Evolutionary conservation across 2,888 invertebrate genomes (phyloP).

Genomic region (Saturnia pavonia): DNA sequence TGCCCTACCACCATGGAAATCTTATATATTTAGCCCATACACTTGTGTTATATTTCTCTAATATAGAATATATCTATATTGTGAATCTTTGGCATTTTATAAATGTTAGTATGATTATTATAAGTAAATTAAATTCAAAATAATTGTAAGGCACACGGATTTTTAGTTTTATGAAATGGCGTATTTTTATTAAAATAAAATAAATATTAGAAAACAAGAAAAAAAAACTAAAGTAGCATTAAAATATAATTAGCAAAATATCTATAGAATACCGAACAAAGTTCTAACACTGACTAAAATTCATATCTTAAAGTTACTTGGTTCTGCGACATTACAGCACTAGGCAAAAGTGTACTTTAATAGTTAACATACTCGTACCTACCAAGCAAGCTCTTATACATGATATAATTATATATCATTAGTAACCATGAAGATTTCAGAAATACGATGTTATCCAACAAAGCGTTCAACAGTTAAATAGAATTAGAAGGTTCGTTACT

Average conservation of each 20-base stretch:
- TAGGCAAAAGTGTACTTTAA: not conserved
- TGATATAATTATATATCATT: not conserved
- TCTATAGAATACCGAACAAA: not conserved
- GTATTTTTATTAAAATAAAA: too few species aligned
- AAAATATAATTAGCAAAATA: not conserved
- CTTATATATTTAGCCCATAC: not conserved
- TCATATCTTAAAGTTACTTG: not conserved
- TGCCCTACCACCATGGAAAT: not conserved
- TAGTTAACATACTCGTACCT: not conserved
- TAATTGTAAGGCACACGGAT: not conserved
- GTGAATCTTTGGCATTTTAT: too few species aligned
- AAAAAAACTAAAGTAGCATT: not conserved
- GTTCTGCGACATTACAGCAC: not conserved
- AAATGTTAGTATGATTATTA: not conserved
- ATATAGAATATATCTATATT: too few species aligned
- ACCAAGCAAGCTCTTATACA: not conserved
- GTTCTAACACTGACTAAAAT: not conserved
- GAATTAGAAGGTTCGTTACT: not conserved
- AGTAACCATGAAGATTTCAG: conserved; percentile 2
- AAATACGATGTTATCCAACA: conserved; percentile 9
- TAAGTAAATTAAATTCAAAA: not conserved
- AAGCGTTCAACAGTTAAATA: not conserved
- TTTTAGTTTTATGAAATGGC: not conserved
- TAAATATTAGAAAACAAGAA: too few species aligned
- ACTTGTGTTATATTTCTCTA: not conserved